These are phyloP conservation scores for Psittacula cyanocephala DNA, from an alignment of 2,113 vertebrate genomes.

Conservation along the genomic window DNA sequence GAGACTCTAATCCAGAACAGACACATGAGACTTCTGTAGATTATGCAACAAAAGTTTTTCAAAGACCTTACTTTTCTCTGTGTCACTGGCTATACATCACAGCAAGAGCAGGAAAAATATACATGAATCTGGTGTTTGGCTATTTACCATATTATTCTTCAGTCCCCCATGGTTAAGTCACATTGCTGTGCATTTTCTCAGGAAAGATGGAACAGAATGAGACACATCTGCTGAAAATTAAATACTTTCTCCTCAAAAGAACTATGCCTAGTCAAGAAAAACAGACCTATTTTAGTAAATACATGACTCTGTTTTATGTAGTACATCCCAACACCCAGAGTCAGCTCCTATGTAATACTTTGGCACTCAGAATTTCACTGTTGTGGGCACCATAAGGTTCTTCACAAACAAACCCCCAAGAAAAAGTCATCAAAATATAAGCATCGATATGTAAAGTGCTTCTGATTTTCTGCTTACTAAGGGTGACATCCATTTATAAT, in stretches of 20 bases:
- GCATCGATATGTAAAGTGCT: neutral
- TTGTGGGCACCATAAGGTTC: neutral
- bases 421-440: neutral
- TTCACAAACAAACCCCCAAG: neutral
- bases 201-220: constrained; percentile 16
- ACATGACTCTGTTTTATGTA: neutral
- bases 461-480: neutral
- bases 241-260: constrained; percentile 21
- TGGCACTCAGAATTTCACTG: constrained; percentile 9
- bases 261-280: neutral
- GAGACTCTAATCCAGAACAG: neutral
- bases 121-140: neutral
- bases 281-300: neutral
- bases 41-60: neutral
- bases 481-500: neutral
- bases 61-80: neutral
- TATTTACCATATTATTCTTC: constrained; percentile 41
- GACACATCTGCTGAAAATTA: constrained; percentile 40
- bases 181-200: constrained; percentile 15
- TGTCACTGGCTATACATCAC: neutral
- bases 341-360: constrained; percentile 11
- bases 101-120: neutral
- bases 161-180: neutral
- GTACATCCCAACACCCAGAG: neutral
- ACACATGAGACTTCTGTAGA: neutral